A percentile compares a stretch with the other conserved stretches of the same genome.
Conservation (phyloP, 2,797 vertebrate genomes). For the Lerista edwardsae region DNA sequence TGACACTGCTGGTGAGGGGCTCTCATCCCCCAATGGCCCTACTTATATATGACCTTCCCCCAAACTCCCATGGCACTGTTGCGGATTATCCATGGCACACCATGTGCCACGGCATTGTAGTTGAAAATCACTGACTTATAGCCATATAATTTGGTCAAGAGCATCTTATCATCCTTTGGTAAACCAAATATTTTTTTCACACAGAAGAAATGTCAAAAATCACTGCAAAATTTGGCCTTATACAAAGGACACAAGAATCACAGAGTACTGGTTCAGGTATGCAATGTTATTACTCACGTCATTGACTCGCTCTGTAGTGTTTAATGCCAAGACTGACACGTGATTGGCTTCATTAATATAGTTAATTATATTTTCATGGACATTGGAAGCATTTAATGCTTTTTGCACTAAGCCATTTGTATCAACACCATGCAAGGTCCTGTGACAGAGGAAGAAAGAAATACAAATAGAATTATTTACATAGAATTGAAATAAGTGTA, state of each 20-base stretch:
- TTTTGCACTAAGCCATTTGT: constrained; percentile 92
- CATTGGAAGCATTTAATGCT: constrained; percentile 93
- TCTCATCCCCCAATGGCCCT: too few species aligned
- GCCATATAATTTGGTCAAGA: background rate
- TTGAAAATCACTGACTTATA: too few species aligned
- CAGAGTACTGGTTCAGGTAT: background rate
- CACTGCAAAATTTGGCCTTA: constrained; percentile 6
- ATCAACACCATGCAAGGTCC: constrained; percentile 87
- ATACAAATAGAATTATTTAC: background rate
- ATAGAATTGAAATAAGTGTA: constrained; percentile 8
- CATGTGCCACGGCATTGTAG: too few species aligned
- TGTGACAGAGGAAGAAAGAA: constrained; percentile 64
- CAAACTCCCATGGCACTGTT: too few species aligned
- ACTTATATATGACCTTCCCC: too few species aligned
- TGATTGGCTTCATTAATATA: constrained; percentile 86
- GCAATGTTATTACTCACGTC: constrained; percentile 80
- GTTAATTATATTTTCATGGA: constrained; percentile 91
- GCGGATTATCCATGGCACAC: too few species aligned
- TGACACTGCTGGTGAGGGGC: too few species aligned
- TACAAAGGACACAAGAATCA: background rate
- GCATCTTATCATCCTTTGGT: background rate
- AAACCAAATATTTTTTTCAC: background rate
- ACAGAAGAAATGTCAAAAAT: background rate
- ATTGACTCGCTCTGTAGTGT: constrained; percentile 83
- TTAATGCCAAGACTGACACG: constrained; percentile 81